phyloP scores from a whole-genome alignment of 2,888 invertebrate genomes.

The Hirtodrosophila cameraria region DNA sequence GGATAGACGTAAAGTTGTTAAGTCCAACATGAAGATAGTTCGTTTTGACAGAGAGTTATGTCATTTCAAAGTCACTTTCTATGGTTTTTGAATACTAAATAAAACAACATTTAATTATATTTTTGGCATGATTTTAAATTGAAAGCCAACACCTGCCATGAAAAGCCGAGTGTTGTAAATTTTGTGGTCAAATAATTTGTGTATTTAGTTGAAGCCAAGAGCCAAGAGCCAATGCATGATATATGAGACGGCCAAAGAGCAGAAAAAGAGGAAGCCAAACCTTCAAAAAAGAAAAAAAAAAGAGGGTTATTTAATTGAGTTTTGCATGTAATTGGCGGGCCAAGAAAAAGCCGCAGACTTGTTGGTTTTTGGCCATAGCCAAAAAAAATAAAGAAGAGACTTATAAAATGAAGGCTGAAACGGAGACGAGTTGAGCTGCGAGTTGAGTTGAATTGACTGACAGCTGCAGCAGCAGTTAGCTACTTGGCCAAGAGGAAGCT shows the following conservation, averaged over 20 bases:
- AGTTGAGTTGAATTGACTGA: conserved; percentile 9
- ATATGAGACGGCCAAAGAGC: no score
- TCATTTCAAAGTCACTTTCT: no score
- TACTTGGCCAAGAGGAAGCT: conserved; percentile 46
- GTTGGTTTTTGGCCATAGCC: conserved; percentile 25
- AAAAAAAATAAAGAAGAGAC: conserved; percentile 13
- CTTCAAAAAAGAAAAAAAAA: not conserved
- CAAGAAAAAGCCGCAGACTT: conserved; percentile 38
- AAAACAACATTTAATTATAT: no score
- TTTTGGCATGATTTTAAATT: not conserved
- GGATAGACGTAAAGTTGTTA: no score
- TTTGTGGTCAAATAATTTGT: conserved; percentile 7
- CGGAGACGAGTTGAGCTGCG: not conserved
- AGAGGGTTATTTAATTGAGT: conserved; percentile 59
- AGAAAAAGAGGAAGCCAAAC: not conserved
- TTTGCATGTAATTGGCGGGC: conserved; percentile 33
- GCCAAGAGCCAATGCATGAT: no score
- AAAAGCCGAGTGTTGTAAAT: not conserved
- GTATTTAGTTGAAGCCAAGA: no score
- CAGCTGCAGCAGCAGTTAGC: conserved; percentile 59
- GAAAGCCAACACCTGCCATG: not conserved
- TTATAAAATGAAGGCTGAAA: conserved; percentile 52
- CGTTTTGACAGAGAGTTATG: no score
- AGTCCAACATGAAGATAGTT: no score
- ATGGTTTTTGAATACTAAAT: no score